These are phyloP conservation scores for Ascidia mentula DNA, from an alignment of 23 tunicate genomes.

Conservation along the genomic window DNA sequence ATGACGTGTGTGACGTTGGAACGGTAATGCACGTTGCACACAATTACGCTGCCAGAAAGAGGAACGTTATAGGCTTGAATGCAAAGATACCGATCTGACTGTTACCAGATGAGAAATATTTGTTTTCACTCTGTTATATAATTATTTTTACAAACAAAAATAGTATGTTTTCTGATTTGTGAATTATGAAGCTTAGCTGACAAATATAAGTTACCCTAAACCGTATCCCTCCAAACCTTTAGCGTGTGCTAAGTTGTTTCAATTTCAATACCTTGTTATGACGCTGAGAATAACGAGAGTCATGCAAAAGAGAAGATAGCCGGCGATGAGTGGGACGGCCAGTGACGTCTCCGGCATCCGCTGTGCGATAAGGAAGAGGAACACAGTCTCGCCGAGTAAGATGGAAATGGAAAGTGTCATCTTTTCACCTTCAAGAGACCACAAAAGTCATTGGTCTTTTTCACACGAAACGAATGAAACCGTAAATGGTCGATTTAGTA, in stretches of 20 bases:
- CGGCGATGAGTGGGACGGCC: conserved; percentile 96
- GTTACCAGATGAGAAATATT: too few relatives aligned
- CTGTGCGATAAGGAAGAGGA: conserved; percentile 93
- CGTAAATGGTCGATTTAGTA: too few relatives aligned
- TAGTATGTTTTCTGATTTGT: too few relatives aligned
- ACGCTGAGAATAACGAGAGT: conserved; percentile 79
- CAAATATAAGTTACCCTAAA: too few relatives aligned
- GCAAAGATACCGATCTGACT: too few relatives aligned
- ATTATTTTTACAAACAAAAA: too few relatives aligned
- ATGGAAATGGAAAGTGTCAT: conserved; percentile 97
- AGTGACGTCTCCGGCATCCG: conserved; percentile 98
- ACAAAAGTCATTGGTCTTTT: background rate
- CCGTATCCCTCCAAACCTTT: background rate
- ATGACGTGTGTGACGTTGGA: conserved; percentile 87
- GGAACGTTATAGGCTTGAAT: too few relatives aligned
- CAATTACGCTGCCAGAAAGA: conserved; percentile 55
- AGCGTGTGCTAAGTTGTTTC: background rate
- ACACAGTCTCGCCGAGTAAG: conserved; percentile 97
- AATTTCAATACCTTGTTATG: conserved; percentile 54
- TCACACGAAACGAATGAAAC: background rate
- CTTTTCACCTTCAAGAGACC: conserved; percentile 74
- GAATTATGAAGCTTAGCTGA: too few relatives aligned
- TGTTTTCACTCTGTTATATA: too few relatives aligned
- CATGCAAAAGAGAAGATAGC: conserved; percentile 89
- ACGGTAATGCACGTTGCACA: conserved; percentile 96